phyloP scores from a whole-genome alignment of 2,888 invertebrate species.

The Terebella lapidaria region DNA sequence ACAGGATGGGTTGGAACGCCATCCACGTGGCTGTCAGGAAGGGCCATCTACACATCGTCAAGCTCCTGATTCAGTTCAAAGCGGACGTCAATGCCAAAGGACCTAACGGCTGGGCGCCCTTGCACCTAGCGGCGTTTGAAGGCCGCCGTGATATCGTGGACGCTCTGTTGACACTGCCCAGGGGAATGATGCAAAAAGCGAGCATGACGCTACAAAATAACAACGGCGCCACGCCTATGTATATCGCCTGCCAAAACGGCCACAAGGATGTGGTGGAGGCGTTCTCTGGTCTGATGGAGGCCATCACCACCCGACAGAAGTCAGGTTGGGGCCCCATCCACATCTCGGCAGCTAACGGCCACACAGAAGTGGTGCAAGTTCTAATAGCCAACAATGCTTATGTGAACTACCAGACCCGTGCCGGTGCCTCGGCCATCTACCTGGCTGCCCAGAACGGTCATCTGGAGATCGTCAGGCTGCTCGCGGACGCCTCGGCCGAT shows the following conservation, averaged over 20 bases:
- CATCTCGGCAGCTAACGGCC: slow-evolving; percentile 17
- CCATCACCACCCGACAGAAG: slow-evolving; percentile 15
- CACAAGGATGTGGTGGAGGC: slow-evolving; percentile 12
- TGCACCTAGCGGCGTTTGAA: slow-evolving; percentile 18
- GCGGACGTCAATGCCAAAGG: slow-evolving; percentile 20
- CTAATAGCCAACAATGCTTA: slow-evolving; percentile 13
- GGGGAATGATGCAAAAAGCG: not conserved
- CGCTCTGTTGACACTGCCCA: slow-evolving; percentile 3
- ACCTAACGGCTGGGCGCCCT: slow-evolving; percentile 16
- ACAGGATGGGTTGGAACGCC: slow-evolving; percentile 21
- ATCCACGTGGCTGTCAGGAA: slow-evolving; percentile 22
- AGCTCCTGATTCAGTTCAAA: slow-evolving; percentile 13
- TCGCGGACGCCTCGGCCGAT: slow-evolving; percentile 10
- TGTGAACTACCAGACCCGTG: slow-evolving; percentile 14
- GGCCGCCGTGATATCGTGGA: slow-evolving; percentile 14
- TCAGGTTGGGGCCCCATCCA: slow-evolving; percentile 23
- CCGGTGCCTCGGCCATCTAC: slow-evolving; percentile 17
- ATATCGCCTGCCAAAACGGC: slow-evolving; percentile 20
- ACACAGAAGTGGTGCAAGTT: slow-evolving; percentile 8
- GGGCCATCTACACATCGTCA: slow-evolving; percentile 11
- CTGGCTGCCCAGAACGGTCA: slow-evolving; percentile 19
- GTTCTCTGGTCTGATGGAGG: slow-evolving; percentile 10
- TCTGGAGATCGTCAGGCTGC: slow-evolving; percentile 5
- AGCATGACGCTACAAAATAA: slow-evolving; percentile 13
- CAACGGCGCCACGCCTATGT: slow-evolving; percentile 22